These are phyloP conservation scores for Neomorphus geoffroyi DNA, from an alignment of 2,797 vertebrate species.

Conservation along the genomic window DNA sequence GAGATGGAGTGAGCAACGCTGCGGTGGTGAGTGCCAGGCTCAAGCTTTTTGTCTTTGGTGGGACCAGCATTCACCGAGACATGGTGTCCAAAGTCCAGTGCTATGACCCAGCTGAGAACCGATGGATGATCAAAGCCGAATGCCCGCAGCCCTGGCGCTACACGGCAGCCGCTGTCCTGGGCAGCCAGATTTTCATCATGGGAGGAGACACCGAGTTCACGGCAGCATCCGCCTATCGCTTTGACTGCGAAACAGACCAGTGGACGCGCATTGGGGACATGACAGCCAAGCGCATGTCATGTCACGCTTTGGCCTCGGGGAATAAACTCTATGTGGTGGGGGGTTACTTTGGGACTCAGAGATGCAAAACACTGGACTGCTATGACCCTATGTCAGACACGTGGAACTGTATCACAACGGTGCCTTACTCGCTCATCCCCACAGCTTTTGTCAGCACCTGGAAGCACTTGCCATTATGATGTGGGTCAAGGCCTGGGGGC, in stretches of 20 bases:
- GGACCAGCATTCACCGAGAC: constrained; percentile 91
- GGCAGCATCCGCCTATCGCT: constrained; percentile 92
- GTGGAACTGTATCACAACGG: constrained; percentile 94
- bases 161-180: constrained; percentile 89
- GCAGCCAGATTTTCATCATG: constrained; percentile 98
- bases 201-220: constrained; percentile 95
- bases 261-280: constrained; percentile 94
- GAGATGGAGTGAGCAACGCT: constrained; percentile 92
- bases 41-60: constrained; percentile 93
- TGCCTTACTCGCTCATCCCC: constrained; percentile 95
- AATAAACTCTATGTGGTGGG: constrained; percentile 96
- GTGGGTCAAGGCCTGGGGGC: neutral
- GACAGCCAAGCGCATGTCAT: constrained; percentile 96
- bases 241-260: constrained; percentile 90
- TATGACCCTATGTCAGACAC: constrained; percentile 91
- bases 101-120: constrained; percentile 88
- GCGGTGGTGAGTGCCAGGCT: constrained; percentile 93
- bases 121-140: constrained; percentile 90
- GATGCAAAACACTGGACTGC: constrained; percentile 94
- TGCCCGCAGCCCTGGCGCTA: constrained; percentile 95
- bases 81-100: constrained; percentile 94
- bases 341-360: constrained; percentile 93
- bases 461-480: constrained; percentile 93
- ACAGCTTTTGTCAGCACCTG: constrained; percentile 96
- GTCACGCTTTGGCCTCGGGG: constrained; percentile 91